phyloP scores from a whole-genome alignment of 2,113 vertebrate species.

The Pyxicephalus adspersus region DNA sequence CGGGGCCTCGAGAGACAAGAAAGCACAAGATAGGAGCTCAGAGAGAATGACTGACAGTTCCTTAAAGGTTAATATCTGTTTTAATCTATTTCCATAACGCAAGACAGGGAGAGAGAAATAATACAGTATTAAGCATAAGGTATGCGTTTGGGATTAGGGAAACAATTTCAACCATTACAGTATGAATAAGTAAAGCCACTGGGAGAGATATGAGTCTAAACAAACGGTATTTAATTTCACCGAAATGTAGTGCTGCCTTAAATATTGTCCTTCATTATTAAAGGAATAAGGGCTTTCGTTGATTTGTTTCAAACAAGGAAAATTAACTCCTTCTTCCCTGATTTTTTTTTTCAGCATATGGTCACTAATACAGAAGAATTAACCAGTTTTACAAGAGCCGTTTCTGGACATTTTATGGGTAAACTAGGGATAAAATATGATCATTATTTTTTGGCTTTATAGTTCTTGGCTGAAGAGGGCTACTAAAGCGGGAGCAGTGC shows the following conservation, averaged over 20 bases:
- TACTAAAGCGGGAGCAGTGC: too few species aligned
- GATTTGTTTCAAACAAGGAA: constrained; percentile 51
- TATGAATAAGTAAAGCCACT: constrained; percentile 69
- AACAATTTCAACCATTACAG: constrained; percentile 73
- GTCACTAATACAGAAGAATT: constrained; percentile 2
- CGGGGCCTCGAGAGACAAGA: constrained; percentile 69
- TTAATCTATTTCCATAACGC: constrained; percentile 80
- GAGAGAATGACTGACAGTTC: constrained; percentile 80
- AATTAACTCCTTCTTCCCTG: constrained; percentile 9
- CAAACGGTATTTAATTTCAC: constrained; percentile 70
- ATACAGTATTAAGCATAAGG: constrained; percentile 73
- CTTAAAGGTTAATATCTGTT: constrained; percentile 84
- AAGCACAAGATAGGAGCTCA: constrained; percentile 66
- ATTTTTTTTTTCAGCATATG: background rate
- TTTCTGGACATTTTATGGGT: too few species aligned
- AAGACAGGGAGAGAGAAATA: constrained; percentile 64
- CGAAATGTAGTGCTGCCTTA: constrained; percentile 69
- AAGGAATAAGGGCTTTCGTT: constrained; percentile 62
- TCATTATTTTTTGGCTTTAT: too few species aligned
- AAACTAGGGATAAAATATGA: too few species aligned
- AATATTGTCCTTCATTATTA: constrained; percentile 70
- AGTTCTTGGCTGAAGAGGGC: too few species aligned
- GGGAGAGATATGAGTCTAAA: constrained; percentile 67
- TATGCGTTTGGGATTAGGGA: constrained; percentile 79
- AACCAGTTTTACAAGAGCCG: background rate